Base-by-base conservation (phyloP, 1,140 invertebrate species). In the silkworm (Bombyx mori) region DNA sequence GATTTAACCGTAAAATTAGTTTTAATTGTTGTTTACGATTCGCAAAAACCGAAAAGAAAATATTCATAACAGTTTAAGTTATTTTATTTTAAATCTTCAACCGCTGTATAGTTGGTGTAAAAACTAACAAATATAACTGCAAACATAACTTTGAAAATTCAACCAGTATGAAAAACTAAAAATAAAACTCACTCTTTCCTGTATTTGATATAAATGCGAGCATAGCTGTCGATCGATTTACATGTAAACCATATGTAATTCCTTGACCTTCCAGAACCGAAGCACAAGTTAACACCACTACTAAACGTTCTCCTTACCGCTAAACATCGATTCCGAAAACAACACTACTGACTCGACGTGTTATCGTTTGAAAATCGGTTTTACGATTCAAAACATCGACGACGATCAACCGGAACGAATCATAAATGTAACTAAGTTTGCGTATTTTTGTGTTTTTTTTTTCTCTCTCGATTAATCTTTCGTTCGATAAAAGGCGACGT, bases 231-330 rank as follows among this genome's bases (percentile, higher is more conserved):
- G 12, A 53, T 51, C 44, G 52, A 44, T 42, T 46, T 35, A 56
- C 35, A 8, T 52, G 26, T 58, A 10, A 56, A 57, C 26, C 56
- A 53, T 49, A 46, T 7, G 2, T 8, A 10, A 62, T 56, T 66
- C 58, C 60, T 68, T 65, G 65, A 65, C 65, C 68, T 72, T 65
- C 61, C 63, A 65, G 63, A 69, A 58, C 42, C 58, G 60, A 55
- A 45, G 56, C 53, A 58, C 63, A 70, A 72, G 68, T 72, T 72
- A 66, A 63, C 22, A 35, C 47, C 42, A 54, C 52, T 50, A 53
- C 46, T 58, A 10, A 42, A 58, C 45, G 46, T 42, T 55, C 58
- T 55, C 57, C 54, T 62, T 63, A 65, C 62, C 65, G 62, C 63
- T 45, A 60, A 66, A 47, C 52, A 58, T 58, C 56, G 54, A 44